Evolutionary conservation across 2,113 vertebrate species (phyloP), one percentile per base, ranked within the genome.

Genomic region (Takifugu bimaculatus): DNA sequence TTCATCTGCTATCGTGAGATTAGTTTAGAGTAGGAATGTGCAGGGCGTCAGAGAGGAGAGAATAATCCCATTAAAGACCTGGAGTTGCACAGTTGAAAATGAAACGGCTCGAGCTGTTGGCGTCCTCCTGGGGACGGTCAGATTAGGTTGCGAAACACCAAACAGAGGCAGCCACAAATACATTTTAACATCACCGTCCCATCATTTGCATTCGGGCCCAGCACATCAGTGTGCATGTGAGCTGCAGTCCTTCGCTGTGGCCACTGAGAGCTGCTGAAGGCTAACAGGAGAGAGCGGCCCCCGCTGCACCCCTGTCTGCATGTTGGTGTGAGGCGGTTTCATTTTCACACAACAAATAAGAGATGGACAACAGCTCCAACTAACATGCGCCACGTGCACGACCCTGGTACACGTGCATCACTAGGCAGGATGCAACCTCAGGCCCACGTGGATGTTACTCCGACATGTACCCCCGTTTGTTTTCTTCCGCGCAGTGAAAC

Each of bases 221-320:
- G 35, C 39, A 57, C 5, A 12, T n/a, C 13, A 15, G 25, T 15
- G 51, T 49, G 20, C 32, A 15, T 26, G 0, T 42, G 5, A 25
- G 42, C 32, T 20, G 75, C 69, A 80, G 11, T 54, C 3, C 7
- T 44, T 4, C 6, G 1, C 13, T 48, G 13, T 50, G 55, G 48
- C 79, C 86, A 88, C 81, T 65, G 45, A 39, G 83, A 60, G 84
- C 74, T 44, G 79, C 78, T 81, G 35, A 60, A 84, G 79, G 29
- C 58, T 47, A 82, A 72, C 50, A 71, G 64, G 78, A 20, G 49
- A 49, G 20, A 3, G 3, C n/a, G 45, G 35, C 20, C 7, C 29
- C n/a, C 27, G 60, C 72, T 26, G 20, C 53, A 63, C 67, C 20
- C 44, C 26, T 48, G 27, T 77, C 69, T 74, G 64, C 72, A 71